A percentile compares a stretch with the other conserved stretches of the same genome.
Conservation (phyloP, 2,888 invertebrate species). For the Drosophila quinaria region DNA sequence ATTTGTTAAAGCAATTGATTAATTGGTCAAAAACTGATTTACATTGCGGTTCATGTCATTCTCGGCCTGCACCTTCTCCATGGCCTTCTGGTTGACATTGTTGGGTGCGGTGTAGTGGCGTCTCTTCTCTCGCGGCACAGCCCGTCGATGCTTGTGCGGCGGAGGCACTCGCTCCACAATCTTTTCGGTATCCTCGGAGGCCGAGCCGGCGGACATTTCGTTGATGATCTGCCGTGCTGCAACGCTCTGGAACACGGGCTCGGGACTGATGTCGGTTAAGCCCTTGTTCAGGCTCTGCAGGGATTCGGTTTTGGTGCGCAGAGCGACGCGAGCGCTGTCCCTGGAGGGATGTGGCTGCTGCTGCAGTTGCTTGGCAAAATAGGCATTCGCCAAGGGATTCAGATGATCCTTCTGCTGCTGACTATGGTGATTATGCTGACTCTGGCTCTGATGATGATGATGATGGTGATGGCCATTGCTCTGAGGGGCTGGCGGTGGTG, state of each 20-base stretch:
- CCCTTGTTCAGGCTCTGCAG: constrained; percentile 85
- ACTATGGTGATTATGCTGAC: constrained; percentile 47
- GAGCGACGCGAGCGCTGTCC: constrained; percentile 76
- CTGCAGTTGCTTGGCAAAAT: constrained; percentile 82
- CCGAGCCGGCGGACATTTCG: constrained; percentile 89
- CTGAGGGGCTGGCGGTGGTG: constrained; percentile 73
- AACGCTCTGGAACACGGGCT: constrained; percentile 92
- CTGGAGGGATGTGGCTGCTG: constrained; percentile 73
- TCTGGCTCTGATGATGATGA: constrained; percentile 51
- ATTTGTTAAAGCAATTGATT: background rate
- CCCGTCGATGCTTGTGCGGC: constrained; percentile 88
- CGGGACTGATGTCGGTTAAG: constrained; percentile 89
- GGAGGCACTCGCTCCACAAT: constrained; percentile 86
- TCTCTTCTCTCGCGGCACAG: constrained; percentile 93
- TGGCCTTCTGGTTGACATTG: constrained; percentile 89
- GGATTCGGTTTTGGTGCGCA: constrained; percentile 85
- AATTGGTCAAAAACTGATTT: constrained; percentile 34
- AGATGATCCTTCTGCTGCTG: constrained; percentile 72
- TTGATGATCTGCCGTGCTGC: constrained; percentile 94
- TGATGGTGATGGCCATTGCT: constrained; percentile 75
- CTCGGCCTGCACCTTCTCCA: constrained; percentile 87
- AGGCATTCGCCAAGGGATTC: constrained; percentile 82
- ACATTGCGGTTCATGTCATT: constrained; percentile 86
- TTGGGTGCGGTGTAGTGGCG: constrained; percentile 95
- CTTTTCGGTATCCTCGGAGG: constrained; percentile 85